Percentiles rank a stretch among this genome's conserved stretches.
phyloP scores from a whole-genome alignment of 2,888 invertebrate genomes.

The Spialia ferax region DNA sequence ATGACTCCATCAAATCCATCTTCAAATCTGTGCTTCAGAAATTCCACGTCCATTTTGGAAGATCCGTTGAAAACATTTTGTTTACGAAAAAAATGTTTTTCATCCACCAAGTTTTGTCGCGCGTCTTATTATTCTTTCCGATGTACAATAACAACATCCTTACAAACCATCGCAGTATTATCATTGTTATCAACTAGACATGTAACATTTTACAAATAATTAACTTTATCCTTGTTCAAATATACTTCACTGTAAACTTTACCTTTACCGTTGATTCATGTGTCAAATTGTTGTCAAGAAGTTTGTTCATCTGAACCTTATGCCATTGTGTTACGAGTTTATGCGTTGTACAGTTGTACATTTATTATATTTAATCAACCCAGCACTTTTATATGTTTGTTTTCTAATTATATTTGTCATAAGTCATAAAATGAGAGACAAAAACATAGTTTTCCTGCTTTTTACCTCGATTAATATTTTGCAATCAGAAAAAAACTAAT shows the following conservation, averaged over 20 bases:
- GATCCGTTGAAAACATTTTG: conserved; percentile 24
- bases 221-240: conserved; percentile 39
- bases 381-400: neutral
- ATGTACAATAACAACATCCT: conserved; percentile 25
- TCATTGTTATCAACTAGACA: conserved; percentile 35
- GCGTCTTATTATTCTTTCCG: conserved; percentile 20
- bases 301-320: conserved; percentile 9
- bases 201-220: conserved; percentile 40
- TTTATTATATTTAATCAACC: neutral
- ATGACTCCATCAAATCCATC: conserved; percentile 69
- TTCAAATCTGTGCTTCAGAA: conserved; percentile 66
- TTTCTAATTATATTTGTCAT: neutral
- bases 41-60: conserved; percentile 69
- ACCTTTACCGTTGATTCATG: conserved; percentile 30
- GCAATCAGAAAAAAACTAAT: too few relatives aligned
- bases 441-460: neutral
- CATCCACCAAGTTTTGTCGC: neutral
- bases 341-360: neutral
- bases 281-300: conserved; percentile 23
- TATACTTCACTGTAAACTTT: conserved; percentile 32
- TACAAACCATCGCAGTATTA: conserved; percentile 32
- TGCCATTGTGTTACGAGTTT: neutral
- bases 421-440: neutral
- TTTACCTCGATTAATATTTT: too few relatives aligned
- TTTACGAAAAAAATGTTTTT: neutral